Percentiles rank a stretch among this genome's conserved stretches.
Conservation (phyloP, 2,888 invertebrate genomes). For the Ischnura elegans region DNA sequence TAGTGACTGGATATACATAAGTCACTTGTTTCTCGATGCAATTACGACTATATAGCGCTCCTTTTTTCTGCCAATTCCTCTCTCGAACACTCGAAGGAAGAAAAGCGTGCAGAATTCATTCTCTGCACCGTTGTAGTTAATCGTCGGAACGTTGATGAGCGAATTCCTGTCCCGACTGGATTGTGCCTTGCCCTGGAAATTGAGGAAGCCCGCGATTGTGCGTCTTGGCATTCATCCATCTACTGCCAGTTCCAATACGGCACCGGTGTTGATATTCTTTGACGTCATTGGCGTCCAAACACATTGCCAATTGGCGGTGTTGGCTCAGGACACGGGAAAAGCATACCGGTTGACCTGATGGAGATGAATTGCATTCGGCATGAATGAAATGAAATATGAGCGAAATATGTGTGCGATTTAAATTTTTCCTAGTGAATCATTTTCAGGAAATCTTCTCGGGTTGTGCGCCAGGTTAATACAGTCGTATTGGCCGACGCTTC, state of each 20-base stretch:
- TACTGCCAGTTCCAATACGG: not conserved
- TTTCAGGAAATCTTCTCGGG: too few relatives aligned
- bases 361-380: too few relatives aligned
- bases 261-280: not conserved
- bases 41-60: too few relatives aligned
- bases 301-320: not conserved
- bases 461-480: too few relatives aligned
- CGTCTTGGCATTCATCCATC: constrained; percentile 5
- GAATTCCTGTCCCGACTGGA: not conserved
- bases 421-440: too few relatives aligned
- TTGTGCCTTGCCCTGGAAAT: not conserved
- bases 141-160: not conserved
- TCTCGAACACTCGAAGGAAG: not conserved
- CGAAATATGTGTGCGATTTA: too few relatives aligned
- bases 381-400: too few relatives aligned
- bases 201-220: constrained; percentile 5
- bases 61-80: not conserved
- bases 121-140: not conserved
- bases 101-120: constrained; percentile 9
- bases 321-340: not conserved
- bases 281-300: not conserved
- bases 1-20: too few relatives aligned
- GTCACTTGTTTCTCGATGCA: too few relatives aligned
- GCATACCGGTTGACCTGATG: not conserved
- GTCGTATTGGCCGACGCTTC: too few relatives aligned